A percentile compares a stretch with the other conserved stretches of the same genome.
These are phyloP conservation scores for Dicrostonyx torquatus DNA, from an alignment of 2,797 vertebrate species.

Conservation along the genomic window DNA sequence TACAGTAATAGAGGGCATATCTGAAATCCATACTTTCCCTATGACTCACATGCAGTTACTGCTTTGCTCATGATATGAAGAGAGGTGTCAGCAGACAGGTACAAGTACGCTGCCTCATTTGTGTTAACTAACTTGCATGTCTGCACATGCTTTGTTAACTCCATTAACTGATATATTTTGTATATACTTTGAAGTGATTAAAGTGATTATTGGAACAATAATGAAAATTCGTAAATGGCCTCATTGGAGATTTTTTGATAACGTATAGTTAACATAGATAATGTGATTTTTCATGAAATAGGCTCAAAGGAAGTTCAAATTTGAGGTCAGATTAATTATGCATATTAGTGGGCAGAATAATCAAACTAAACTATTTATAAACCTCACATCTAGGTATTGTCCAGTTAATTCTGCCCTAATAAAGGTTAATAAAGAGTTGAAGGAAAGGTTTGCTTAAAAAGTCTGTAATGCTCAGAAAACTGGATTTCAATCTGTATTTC, in stretches of 20 bases:
- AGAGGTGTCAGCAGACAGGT: background rate
- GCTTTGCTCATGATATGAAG: background rate
- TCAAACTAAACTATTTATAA: slow-evolving; percentile 41
- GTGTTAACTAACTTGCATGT: background rate
- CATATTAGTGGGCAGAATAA: slow-evolving; percentile 28
- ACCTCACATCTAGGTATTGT: background rate
- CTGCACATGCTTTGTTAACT: background rate
- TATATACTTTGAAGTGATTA: background rate
- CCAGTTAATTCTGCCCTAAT: background rate
- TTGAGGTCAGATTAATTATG: slow-evolving; percentile 61
- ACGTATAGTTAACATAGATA: background rate
- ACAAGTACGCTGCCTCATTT: background rate
- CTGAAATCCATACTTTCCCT: background rate
- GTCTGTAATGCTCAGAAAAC: background rate
- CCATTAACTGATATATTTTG: background rate
- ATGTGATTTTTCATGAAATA: background rate
- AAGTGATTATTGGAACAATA: background rate
- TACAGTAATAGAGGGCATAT: background rate
- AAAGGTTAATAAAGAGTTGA: background rate
- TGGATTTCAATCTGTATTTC: background rate
- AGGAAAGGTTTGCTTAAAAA: background rate
- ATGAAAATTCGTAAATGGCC: background rate
- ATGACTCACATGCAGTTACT: background rate
- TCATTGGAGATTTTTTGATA: background rate
- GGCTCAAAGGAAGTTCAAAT: slow-evolving; percentile 4